These are phyloP conservation scores for Glaucomys volans DNA, from an alignment of 2,113 vertebrate genomes.

Conservation along the genomic window DNA sequence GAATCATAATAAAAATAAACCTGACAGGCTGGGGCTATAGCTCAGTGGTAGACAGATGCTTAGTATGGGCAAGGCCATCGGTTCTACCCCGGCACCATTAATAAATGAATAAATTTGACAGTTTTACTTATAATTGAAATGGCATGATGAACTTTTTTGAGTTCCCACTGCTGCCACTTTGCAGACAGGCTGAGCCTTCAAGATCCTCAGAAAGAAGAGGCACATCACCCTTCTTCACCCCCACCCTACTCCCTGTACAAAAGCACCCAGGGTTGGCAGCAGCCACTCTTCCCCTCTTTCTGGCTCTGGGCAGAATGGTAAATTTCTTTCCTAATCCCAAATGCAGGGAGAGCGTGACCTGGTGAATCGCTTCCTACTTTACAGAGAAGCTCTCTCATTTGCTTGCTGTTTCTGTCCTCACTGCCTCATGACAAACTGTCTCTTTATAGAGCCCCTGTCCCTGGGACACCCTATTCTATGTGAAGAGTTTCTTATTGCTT, in stretches of 20 bases:
- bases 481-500: neutral
- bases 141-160: neutral
- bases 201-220: neutral
- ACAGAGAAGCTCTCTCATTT: neutral
- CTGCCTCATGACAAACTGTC: neutral
- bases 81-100: neutral
- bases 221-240: accelerated
- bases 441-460: neutral
- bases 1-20: neutral
- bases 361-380: neutral
- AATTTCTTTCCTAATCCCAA: neutral
- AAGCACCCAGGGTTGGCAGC: neutral
- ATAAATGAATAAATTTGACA: neutral
- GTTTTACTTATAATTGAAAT: neutral
- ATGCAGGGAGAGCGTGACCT: neutral
- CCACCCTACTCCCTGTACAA: accelerated
- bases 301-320: neutral
- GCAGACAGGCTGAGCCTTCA: neutral
- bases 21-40: neutral
- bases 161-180: neutral
- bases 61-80: neutral
- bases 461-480: accelerated
- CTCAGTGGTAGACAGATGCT: neutral
- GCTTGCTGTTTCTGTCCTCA: neutral
- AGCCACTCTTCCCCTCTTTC: too few relatives aligned